Base-by-base conservation (phyloP, 2,888 invertebrate genomes). In the Polietes domitor region DNA sequence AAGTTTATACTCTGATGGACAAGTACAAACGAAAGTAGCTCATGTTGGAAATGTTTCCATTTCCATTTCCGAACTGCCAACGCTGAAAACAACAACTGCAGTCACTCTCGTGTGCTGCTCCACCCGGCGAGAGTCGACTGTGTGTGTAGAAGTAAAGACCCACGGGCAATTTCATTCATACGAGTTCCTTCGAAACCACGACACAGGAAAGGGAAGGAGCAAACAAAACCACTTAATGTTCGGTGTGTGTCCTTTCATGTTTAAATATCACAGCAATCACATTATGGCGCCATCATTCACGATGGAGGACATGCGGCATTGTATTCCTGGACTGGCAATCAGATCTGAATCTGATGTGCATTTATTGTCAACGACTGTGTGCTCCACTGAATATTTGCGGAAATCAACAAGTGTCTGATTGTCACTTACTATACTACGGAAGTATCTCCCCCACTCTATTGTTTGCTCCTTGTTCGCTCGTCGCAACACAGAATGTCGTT, bases 401-500 rank as follows among this genome's bases (percentile, higher is more conserved):
- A 26, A 61, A 61, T 28, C 61, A 61, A 28, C 61, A 61, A 61
- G 61, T 61, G 61, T 61, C 28, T 15, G 26, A 1, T 28, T 10
- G 50, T 17, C 50, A 17, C 50, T 50, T 50, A 9, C 17, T 50
- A 19, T 50, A n/a, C 4, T 41, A 7, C 12, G 41, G 41, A 41
- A 10, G 41, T 7, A 12, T 2, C n/a, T n/a, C n/a, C n/a, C n/a
- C n/a, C n/a, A 10, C 55, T 3, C 9, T 17, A 1, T 10, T 63
- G 5, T 37, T 9, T 26, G 24, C 0, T 26, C 32, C 6, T 10
- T 32, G 17, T 3, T 3, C 61, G 21, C n/a, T 24, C 26, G 10
- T 55, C 28, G 24, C 21, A 43, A 24, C 26, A 10, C 6, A 58
- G 10, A n/a, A n/a, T 32, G 61, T 3, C n/a, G 61, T 28, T 15